phyloP scores from a whole-genome alignment of 2,797 vertebrate species.

The Xenopus petersii region DNA sequence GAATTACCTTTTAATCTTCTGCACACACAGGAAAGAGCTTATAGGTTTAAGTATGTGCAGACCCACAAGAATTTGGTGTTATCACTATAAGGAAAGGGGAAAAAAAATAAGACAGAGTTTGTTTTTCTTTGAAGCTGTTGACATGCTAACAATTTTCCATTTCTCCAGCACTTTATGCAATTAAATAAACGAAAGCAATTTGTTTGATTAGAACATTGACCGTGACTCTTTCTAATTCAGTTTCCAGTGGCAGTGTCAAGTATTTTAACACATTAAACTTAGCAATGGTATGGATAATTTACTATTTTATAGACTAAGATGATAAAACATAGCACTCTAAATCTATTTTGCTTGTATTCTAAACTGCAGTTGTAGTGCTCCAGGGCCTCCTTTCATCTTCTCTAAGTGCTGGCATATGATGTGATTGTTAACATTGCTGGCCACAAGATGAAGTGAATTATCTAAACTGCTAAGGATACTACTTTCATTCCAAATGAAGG shows the following conservation, averaged over 20 bases:
- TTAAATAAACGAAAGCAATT: conserved; percentile 52
- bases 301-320: conserved; percentile 63
- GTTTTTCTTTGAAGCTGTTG: conserved; percentile 64
- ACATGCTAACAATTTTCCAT: conserved; percentile 60
- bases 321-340: conserved; percentile 55
- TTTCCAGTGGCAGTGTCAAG: conserved; percentile 51
- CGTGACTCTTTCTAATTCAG: conserved; percentile 54
- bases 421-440: conserved; percentile 75
- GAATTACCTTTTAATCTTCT: conserved; percentile 46
- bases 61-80: conserved; percentile 34
- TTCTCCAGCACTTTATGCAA: conserved; percentile 11
- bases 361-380: conserved; percentile 63
- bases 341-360: conserved; percentile 61
- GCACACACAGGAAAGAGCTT: conserved; percentile 44
- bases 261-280: conserved; percentile 61
- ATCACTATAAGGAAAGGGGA: conserved; percentile 46
- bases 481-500: conserved; percentile 74
- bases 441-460: conserved; percentile 77
- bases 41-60: conserved; percentile 32
- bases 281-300: conserved; percentile 66
- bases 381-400: conserved; percentile 69
- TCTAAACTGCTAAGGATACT: conserved; percentile 70
- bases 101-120: conserved; percentile 52
- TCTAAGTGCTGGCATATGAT: conserved; percentile 69
- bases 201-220: conserved; percentile 57